A percentile compares a stretch with the other conserved stretches of the same genome.
Conservation (phyloP, 2,113 vertebrate species). For the Ariopsis seemanni region DNA sequence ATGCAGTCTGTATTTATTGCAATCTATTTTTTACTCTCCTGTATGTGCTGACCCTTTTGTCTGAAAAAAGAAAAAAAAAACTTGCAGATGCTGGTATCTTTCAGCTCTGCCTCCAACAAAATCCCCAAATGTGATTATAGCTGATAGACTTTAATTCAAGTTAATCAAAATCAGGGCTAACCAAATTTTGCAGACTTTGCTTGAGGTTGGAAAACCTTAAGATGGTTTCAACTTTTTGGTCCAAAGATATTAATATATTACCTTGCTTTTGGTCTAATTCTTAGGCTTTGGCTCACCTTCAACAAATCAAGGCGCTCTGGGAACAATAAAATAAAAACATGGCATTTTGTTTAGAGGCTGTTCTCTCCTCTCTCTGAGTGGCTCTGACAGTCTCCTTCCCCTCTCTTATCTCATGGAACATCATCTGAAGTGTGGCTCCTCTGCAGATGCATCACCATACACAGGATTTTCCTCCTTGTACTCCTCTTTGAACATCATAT, state of each 20-base stretch:
- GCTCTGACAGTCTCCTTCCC: background rate
- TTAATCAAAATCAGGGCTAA: background rate
- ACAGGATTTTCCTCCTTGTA: background rate
- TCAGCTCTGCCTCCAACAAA: background rate
- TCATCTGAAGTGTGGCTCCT: background rate
- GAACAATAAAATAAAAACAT: background rate
- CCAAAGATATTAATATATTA: background rate
- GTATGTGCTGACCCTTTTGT: background rate
- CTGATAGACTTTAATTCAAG: slow-evolving; percentile 10
- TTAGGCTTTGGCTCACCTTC: background rate
- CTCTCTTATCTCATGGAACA: background rate
- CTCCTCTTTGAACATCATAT: background rate
- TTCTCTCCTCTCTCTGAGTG: background rate
- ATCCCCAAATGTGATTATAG: background rate
- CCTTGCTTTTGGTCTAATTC: background rate
- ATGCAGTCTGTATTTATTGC: background rate
- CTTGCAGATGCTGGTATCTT: background rate
- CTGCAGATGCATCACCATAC: background rate
- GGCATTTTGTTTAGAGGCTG: background rate
- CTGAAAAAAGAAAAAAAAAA: background rate
- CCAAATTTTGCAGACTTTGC: background rate
- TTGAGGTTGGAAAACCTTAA: background rate
- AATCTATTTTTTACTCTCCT: slow-evolving; percentile 10
- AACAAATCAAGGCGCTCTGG: background rate
- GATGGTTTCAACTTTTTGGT: background rate